Percentiles rank a stretch among this genome's conserved stretches.
These are phyloP conservation scores for Spilarctia lutea DNA, from an alignment of 2,888 invertebrate species.

Conservation along the genomic window DNA sequence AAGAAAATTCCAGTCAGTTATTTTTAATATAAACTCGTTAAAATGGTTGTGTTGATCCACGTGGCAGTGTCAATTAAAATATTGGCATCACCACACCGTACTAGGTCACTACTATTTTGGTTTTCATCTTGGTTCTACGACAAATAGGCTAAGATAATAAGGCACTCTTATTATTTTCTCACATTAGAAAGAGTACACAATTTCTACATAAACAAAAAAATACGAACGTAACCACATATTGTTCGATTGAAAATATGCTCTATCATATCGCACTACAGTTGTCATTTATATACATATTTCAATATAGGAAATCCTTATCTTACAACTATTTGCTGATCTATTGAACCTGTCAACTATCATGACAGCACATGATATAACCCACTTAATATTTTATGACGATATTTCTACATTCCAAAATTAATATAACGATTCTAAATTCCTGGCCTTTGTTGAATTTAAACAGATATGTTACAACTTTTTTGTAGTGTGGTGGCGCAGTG, in stretches of 20 bases:
- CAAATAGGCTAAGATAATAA: not conserved
- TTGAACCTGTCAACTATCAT: not conserved
- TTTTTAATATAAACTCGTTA: conserved; percentile 10
- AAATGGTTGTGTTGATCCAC: conserved; percentile 1
- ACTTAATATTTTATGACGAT: not conserved
- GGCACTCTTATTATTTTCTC: not conserved
- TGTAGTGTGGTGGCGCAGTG: too few species aligned
- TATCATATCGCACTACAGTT: not conserved
- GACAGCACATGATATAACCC: not conserved
- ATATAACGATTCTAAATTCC: not conserved
- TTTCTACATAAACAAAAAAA: not conserved
- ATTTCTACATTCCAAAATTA: not conserved
- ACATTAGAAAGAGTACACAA: not conserved
- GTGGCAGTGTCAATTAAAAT: conserved; percentile 4
- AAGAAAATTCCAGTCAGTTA: not conserved
- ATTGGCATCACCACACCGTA: conserved; percentile 1
- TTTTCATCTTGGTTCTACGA: not conserved
- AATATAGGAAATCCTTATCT: not conserved
- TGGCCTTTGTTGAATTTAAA: not conserved
- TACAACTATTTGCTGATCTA: not conserved
- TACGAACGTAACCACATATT: not conserved
- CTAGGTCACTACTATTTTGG: not conserved
- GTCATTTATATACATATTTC: not conserved
- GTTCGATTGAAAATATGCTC: not conserved
- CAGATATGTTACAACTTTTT: too few species aligned